Evolutionary conservation across 2,113 vertebrate species (phyloP), one percentile per base, ranked within the genome.

Genomic region (Notarius quadriscutis): DNA sequence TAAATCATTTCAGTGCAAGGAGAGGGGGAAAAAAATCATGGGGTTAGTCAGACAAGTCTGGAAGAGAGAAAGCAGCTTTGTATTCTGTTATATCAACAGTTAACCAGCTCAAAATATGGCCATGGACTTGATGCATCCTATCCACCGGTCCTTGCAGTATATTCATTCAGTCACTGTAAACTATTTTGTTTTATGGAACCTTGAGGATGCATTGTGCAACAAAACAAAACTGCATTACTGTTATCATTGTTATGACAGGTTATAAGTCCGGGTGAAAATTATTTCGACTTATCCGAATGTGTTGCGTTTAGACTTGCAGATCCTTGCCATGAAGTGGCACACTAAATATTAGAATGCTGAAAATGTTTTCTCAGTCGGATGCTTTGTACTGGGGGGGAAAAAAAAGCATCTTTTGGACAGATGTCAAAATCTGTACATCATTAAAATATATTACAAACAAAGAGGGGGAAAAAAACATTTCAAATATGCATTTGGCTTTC

Each of bases 401-500:
- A 75, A 41, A 30, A 20, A 27, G 15, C 3, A 34, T 77, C 57
- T 85, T 62, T 51, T 15, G 48, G 50, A n/a, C 84, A 78, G 48
- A 85, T 78, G 72, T 85, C 41, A 85, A 79, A 79, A 65, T 85
- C 58, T 78, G 72, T 53, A 78, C 55, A 78, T 85, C 48, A 79
- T 85, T 85, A 85, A 53, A 85, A 22, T 30, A 55, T 14, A 86
- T 65, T 65, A 78, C 60, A 79, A 79, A 55, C 50, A 85, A 85
- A 75, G 15, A 65, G 69, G 9, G 30, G 62, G 62, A 17, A 62
- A 63, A 78, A 77, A 41, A 63, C 22, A n/a, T 51, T 86, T 53
- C 65, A 65, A 63, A 79, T 79, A 86, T 86, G 74, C 84, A 53
- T 58, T 85, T 85, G 84, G 84, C 57, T 63, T 85, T 78, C 58